Base-by-base conservation (phyloP, 1,140 invertebrate species). In the Scaptodrosophila lebanonensis region DNA sequence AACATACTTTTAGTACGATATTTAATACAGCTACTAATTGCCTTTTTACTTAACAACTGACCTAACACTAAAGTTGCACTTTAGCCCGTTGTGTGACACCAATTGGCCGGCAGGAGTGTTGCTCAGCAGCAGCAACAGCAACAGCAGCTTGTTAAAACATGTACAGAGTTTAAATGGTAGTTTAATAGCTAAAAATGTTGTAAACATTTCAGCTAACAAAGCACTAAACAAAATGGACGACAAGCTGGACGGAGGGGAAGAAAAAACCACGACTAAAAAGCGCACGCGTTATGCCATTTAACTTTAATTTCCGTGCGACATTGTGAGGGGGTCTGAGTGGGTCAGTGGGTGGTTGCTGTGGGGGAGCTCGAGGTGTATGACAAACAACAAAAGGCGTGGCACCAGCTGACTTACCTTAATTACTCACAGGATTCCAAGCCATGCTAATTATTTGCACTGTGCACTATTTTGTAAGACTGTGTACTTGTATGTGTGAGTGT, bases 331-430 rank as follows among this genome's bases (percentile, higher is more conserved):
- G n/a, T n/a, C n/a, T n/a, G n/a, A n/a, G n/a, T n/a, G n/a, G n/a
- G n/a, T n/a, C n/a, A n/a, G n/a, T n/a, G n/a, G n/a, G 42, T 11
- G 38, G 20, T 1, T 3, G 11, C 5, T 12, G 22, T 12, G 27
- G 3, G 17, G 7, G 1, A n/a, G n/a, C n/a, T n/a, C n/a, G 40
- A 11, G 11, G 22, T n/a, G 27, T 27, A 12, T 12, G 35, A 17
- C 25, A 39, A 36, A 38, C n/a, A n/a, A 38, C 35, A 13, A 58
- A 57, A 36, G 39, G 64, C n/a, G n/a, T n/a, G n/a, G 42, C 44
- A 79, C 66, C 68, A 79, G 73, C 73, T 82, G 60, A 79, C 60
- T 73, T 79, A 82, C 73, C 73, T 79, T 79, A 82, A 79, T 79
- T 82, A 77, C 72, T 71, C 67, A 59, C 63, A 43, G 68, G 36